These are phyloP conservation scores for Pteronotus mesoamericanus DNA, from an alignment of 2,797 vertebrate genomes.

Conservation along the genomic window DNA sequence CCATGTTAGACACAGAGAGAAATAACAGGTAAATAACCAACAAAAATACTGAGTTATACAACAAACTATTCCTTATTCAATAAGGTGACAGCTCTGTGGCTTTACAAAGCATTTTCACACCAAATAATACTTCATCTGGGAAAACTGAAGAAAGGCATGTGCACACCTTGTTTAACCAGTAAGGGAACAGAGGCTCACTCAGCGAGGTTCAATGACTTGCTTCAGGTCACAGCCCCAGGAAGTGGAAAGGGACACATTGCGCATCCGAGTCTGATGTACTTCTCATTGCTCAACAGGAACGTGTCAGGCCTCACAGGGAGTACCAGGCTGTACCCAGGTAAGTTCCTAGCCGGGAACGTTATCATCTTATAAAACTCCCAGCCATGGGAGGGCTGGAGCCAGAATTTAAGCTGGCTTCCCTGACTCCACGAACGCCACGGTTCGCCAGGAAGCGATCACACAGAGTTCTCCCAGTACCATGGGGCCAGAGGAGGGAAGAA, in stretches of 20 bases:
- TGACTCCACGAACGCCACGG: not conserved
- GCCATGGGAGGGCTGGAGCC: not conserved
- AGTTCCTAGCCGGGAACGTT: not conserved
- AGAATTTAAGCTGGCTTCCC: not conserved
- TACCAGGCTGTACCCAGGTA: not conserved
- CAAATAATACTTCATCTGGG: not conserved
- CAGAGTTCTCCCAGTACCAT: not conserved
- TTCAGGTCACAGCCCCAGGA: not conserved
- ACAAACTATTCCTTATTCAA: not conserved
- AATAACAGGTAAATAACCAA: not conserved
- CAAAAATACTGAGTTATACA: not conserved
- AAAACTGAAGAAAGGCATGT: not conserved
- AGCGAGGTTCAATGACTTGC: not conserved
- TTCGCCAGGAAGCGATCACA: not conserved
- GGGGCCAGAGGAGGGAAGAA: not conserved
- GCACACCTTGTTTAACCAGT: not conserved
- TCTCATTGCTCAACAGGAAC: not conserved
- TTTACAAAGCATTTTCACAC: not conserved
- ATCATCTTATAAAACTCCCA: not conserved
- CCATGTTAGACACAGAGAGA: not conserved
- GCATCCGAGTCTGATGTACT: not conserved
- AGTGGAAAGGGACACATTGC: not conserved
- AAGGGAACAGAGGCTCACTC: not conserved
- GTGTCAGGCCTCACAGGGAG: accelerated
- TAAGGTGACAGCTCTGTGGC: not conserved